Conservation (phyloP, 2,888 invertebrate genomes). For the Myathropa florea region DNA sequence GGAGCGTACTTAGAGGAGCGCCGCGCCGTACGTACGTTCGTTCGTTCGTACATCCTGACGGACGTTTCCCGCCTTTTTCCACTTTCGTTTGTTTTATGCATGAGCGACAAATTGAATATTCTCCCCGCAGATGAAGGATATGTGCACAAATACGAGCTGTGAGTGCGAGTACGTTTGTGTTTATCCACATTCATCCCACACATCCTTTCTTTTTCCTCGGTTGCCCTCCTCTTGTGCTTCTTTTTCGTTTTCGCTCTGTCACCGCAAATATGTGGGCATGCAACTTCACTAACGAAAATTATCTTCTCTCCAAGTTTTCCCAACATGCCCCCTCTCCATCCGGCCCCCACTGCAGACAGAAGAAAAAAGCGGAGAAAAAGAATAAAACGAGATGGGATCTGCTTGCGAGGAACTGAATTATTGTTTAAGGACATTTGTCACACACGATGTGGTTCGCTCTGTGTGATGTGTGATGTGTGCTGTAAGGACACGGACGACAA, state of each 20-base stretch:
- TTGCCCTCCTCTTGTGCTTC: not conserved
- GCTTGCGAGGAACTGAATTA: constrained; percentile 53
- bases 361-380: not conserved
- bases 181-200: constrained; percentile 58
- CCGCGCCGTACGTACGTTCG: not conserved
- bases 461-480: constrained; percentile 25
- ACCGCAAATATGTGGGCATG: constrained; percentile 67
- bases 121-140: constrained; percentile 68
- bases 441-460: constrained; percentile 53
- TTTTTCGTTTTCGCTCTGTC: constrained; percentile 20
- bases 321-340: not conserved
- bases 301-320: constrained; percentile 7
- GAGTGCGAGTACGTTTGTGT: constrained; percentile 43
- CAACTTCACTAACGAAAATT: constrained; percentile 62
- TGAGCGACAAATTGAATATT: constrained; percentile 71
- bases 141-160: constrained; percentile 33
- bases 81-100: constrained; percentile 69
- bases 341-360: not conserved
- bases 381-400: constrained; percentile 19
- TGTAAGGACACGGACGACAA: constrained; percentile 12
- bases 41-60: constrained; percentile 36
- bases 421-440: constrained; percentile 70
- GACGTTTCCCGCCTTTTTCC: constrained; percentile 69
- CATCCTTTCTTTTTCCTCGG: constrained; percentile 20
- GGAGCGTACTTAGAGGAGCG: not conserved